phyloP scores from a whole-genome alignment of 1,140 invertebrate species.

The Eufriesea mexicana region DNA sequence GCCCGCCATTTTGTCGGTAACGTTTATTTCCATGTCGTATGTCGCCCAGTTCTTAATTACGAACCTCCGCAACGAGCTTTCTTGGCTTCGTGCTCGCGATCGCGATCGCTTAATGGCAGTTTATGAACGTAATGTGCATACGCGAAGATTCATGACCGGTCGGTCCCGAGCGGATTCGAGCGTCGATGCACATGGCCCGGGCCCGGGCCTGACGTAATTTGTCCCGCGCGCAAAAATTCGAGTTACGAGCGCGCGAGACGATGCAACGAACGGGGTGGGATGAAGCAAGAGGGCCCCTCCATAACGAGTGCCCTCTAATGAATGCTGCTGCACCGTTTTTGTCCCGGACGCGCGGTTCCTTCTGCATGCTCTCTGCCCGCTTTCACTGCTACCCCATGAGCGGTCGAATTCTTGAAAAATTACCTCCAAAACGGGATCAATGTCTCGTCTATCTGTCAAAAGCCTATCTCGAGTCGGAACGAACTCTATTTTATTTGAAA shows the following conservation, averaged over 20 bases:
- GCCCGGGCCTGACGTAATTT: constrained; percentile 51
- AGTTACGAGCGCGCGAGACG: constrained; percentile 53
- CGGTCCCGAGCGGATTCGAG: constrained; percentile 24
- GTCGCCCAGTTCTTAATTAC: neutral
- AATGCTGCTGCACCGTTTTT: constrained; percentile 55
- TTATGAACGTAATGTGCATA: constrained; percentile 44
- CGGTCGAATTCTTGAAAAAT: constrained; percentile 25
- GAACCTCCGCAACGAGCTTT: neutral
- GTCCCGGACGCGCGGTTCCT: neutral
- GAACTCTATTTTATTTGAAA: no score
- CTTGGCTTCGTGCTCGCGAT: constrained; percentile 1
- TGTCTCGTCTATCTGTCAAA: neutral
- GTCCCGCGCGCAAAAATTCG: constrained; percentile 62
- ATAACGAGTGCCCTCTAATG: constrained; percentile 62
- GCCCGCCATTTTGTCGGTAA: neutral
- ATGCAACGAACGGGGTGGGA: neutral
- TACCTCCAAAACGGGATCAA: neutral
- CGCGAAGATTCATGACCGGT: constrained; percentile 40
- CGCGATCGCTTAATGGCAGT: constrained; percentile 44
- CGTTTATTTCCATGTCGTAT: neutral
- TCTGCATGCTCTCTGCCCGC: neutral
- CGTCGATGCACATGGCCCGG: constrained; percentile 24
- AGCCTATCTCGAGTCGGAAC: no score
- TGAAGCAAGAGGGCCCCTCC: constrained; percentile 28
- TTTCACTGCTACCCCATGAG: neutral